Evolutionary conservation across 2,888 invertebrate species (phyloP).

Genomic region (Dysmachus trigonus): DNA sequence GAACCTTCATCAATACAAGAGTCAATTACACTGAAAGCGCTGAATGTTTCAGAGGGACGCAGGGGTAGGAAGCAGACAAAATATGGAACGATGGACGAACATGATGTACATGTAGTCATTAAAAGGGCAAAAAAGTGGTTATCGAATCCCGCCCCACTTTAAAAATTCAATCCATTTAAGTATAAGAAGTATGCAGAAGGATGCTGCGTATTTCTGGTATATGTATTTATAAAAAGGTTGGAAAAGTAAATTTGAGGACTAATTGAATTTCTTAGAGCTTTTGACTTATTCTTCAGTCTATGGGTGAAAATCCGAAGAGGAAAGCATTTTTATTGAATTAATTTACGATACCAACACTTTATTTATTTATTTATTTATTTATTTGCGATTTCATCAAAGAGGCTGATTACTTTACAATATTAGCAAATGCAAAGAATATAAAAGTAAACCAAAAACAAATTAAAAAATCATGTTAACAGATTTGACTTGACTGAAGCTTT

Average conservation of each 20-base stretch:
- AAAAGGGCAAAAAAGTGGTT: not conserved
- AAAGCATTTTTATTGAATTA: not conserved
- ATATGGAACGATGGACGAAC: not conserved
- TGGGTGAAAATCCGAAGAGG: not conserved
- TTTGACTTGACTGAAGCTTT: too few relatives aligned
- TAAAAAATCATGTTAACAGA: too few relatives aligned
- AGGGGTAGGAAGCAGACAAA: not conserved
- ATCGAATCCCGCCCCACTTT: not conserved
- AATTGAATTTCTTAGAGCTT: not conserved
- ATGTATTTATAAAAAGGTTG: not conserved
- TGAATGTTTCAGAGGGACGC: not conserved
- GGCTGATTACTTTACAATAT: too few relatives aligned
- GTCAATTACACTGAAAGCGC: not conserved
- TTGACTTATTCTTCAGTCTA: not conserved
- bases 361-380: too few relatives aligned
- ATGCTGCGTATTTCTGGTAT: not conserved
- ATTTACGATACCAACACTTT: not conserved
- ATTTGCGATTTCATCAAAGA: too few relatives aligned
- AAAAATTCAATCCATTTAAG: not conserved
- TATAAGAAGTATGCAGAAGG: not conserved
- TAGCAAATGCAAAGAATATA: too few relatives aligned
- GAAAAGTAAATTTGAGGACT: not conserved
- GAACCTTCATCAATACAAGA: not conserved
- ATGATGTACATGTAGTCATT: not conserved
- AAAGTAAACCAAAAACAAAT: too few relatives aligned